phyloP scores from a whole-genome alignment of 2,113 vertebrate genomes.

The Tragelaphus scriptus region DNA sequence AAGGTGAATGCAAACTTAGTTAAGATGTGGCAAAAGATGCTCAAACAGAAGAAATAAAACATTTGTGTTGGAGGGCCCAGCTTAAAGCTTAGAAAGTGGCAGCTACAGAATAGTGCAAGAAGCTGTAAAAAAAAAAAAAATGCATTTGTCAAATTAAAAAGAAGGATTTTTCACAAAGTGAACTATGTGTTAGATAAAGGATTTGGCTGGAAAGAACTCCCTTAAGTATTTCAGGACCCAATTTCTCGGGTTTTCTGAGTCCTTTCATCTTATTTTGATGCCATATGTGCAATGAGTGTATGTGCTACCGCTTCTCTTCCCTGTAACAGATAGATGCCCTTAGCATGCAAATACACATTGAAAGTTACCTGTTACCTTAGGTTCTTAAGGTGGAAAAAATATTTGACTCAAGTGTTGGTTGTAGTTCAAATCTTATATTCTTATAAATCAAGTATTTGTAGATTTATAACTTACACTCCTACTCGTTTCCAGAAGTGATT shows the following conservation, averaged over 20 bases:
- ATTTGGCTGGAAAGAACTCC: background rate
- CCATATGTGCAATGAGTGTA: background rate
- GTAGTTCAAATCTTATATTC: background rate
- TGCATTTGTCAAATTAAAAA: conserved; percentile 29
- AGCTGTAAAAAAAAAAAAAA: background rate
- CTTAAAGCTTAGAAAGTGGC: background rate
- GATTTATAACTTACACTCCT: conserved; percentile 29
- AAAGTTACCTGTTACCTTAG: background rate
- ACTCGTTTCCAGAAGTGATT: conserved; percentile 46
- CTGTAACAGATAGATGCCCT: conserved; percentile 59
- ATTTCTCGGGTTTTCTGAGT: background rate
- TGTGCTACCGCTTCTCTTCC: background rate
- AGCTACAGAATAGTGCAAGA: background rate
- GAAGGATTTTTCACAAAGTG: conserved; percentile 1
- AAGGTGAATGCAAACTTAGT: conserved; percentile 50
- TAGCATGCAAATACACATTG: background rate
- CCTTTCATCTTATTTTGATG: conserved; percentile 31
- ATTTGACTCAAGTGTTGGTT: background rate
- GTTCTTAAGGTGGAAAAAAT: background rate
- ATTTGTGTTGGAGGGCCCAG: background rate
- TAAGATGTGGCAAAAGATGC: background rate
- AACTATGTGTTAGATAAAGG: background rate
- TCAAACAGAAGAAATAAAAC: background rate
- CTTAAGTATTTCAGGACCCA: background rate
- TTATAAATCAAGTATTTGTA: conserved; percentile 29